phyloP scores from a whole-genome alignment of 1,140 invertebrate species.

The Drosophila azteca region DNA sequence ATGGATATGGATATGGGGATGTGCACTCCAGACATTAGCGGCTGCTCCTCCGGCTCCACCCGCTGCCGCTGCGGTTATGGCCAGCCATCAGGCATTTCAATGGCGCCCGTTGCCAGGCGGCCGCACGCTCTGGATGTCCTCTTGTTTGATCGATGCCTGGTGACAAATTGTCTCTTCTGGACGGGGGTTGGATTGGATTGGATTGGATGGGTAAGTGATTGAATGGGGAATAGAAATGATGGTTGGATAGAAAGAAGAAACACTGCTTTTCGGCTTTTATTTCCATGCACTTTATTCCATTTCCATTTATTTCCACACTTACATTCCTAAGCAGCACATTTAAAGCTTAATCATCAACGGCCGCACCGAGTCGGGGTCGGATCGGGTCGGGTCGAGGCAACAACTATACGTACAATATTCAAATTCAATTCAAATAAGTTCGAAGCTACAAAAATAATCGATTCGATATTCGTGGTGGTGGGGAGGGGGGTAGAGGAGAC shows the following conservation, averaged over 20 bases:
- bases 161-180: conserved; percentile 65
- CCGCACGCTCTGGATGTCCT: conserved; percentile 22
- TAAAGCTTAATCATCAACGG: conserved; percentile 71
- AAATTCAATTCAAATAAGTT: conserved; percentile 56
- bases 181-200: background rate
- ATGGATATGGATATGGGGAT: conserved; percentile 5
- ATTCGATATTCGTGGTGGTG: conserved; percentile 21
- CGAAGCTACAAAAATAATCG: conserved; percentile 59
- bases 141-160: conserved; percentile 73
- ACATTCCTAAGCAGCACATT: conserved; percentile 76
- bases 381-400: conserved; percentile 38
- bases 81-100: conserved; percentile 50
- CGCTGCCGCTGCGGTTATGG: conserved; percentile 58
- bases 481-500: no score
- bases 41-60: conserved; percentile 25
- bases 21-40: conserved; percentile 50
- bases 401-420: conserved; percentile 31
- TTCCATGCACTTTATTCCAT: conserved; percentile 76
- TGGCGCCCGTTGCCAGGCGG: conserved; percentile 66
- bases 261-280: conserved; percentile 40
- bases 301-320: conserved; percentile 43
- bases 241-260: conserved; percentile 18
- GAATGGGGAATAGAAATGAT: background rate
- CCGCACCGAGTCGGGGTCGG: conserved; percentile 13
- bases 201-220: background rate